phyloP scores from a whole-genome alignment of 64 coral and sea anemone species.

The Pocillopora verrucosa region DNA sequence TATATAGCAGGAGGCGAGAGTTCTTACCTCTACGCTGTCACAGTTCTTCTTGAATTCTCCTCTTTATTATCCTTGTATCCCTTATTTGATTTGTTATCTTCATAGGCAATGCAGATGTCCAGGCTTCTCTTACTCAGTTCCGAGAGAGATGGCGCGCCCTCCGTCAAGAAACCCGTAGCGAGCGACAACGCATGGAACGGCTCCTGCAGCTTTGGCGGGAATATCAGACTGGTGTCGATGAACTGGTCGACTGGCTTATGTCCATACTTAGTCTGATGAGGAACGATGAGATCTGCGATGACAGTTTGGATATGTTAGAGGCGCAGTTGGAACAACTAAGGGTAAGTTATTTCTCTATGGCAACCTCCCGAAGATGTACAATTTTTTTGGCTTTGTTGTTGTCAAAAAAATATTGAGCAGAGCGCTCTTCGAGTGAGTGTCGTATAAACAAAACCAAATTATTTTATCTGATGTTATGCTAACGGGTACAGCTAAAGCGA shows the following conservation, averaged over 20 bases:
- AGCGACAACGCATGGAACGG: slow-evolving; percentile 77
- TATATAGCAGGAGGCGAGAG: no score
- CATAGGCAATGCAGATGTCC: slow-evolving; percentile 62
- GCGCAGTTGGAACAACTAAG: slow-evolving; percentile 63
- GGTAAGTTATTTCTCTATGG: slow-evolving; percentile 18
- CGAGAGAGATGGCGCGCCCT: slow-evolving; percentile 81
- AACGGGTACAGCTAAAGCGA: no score
- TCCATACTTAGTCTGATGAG: slow-evolving; percentile 56
- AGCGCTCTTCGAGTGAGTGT: no score
- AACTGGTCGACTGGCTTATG: slow-evolving; percentile 83
- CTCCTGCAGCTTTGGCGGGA: slow-evolving; percentile 84
- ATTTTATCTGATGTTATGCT: no score
- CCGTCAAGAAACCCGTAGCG: slow-evolving; percentile 60
- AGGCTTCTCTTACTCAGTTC: slow-evolving; percentile 54
- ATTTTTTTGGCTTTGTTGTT: background rate
- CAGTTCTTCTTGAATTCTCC: no score
- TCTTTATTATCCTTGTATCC: background rate
- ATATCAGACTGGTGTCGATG: slow-evolving; percentile 83
- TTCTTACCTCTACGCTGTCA: no score
- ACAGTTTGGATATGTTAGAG: slow-evolving; percentile 63
- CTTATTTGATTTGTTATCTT: background rate
- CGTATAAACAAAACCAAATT: no score
- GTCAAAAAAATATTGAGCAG: no score
- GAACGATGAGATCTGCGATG: slow-evolving; percentile 44
- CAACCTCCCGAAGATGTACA: no score